Evolutionary conservation across 2,888 invertebrate species (phyloP).

Genomic region (Blomia tropicalis): DNA sequence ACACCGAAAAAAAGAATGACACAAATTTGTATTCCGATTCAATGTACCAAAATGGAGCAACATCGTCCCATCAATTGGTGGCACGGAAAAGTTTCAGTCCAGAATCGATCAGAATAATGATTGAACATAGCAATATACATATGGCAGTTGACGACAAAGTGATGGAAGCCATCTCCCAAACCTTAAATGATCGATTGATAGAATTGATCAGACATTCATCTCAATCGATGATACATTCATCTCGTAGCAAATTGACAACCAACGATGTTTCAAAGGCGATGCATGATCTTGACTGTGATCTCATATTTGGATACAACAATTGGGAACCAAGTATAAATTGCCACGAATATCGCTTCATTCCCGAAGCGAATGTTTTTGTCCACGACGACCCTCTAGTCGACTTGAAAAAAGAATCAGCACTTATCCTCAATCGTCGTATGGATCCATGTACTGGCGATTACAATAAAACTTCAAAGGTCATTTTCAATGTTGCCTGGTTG

Average conservation of each 20-base stretch:
- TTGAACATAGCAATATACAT: constrained; percentile 33
- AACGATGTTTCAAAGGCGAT: constrained; percentile 36
- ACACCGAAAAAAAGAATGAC: too few relatives aligned
- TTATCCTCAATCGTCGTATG: too few relatives aligned
- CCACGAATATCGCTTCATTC: neutral
- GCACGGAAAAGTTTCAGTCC: too few relatives aligned
- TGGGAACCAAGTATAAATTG: neutral
- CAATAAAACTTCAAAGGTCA: too few relatives aligned
- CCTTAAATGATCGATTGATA: constrained; percentile 36
- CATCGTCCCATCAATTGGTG: too few relatives aligned
- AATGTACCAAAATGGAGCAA: too few relatives aligned
- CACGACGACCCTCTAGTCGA: neutral
- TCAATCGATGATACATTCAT: constrained; percentile 36
- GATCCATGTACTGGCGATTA: too few relatives aligned
- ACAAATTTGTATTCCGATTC: too few relatives aligned
- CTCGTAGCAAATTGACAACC: constrained; percentile 33
- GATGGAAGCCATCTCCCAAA: constrained; percentile 34
- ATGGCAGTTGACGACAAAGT: constrained; percentile 33
- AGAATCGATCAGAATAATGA: constrained; percentile 33
- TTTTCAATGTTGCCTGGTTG: neutral
- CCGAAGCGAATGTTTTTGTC: neutral
- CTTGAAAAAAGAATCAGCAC: too few relatives aligned
- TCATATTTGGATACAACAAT: constrained; percentile 20
- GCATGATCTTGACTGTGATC: constrained; percentile 34
- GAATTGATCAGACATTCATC: constrained; percentile 35